Base-by-base conservation (phyloP, 2,113 vertebrate genomes). In the Dipodomys stephensi region DNA sequence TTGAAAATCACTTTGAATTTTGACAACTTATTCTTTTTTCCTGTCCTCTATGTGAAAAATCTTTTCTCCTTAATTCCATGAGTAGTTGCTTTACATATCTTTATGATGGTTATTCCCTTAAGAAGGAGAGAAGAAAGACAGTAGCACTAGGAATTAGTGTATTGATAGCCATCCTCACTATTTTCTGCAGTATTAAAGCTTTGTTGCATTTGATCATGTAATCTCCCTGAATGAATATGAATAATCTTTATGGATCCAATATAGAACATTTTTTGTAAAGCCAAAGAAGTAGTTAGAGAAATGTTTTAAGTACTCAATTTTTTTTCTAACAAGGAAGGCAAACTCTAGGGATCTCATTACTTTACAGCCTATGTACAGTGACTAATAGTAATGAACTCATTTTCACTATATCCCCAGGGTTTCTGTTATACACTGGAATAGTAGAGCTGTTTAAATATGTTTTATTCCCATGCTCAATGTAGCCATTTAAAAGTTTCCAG, bases 261-360 rank as follows among this genome's bases (percentile, higher is more conserved):
- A 78, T 39, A 64, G 30, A 84, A 3, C 30, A 18, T 64, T 18
- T 25, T 78, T 64, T 30, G 53, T 57, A 49, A 84, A 72, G 23
- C 4, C 72, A 79, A 7, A 39, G 22, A 53, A 53, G 4, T 72
- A 62, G 25, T n/a, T 32, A 39, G 13, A 20, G 32, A 78, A 7
- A 44, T 76, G 39, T 79, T 78, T 9, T 62, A 62, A 46, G 64
- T 12, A 69, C 76, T 19, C 15, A 71, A 57, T 57, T 11, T 57
- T 8, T 65, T 65, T 73, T 65, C 22, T 79, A 15, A 44, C 49
- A 27, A 35, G 28, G 49, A 88, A 53, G 65, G 16, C 13, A 22
- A 1, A n/a, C 92, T 27, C 81, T 67, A 22, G 74, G 81, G 92
- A 73, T 79, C 67, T 94, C 39, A 80, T 90, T 89, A 90, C 4